These are phyloP conservation scores for Andrena bicolor DNA, from an alignment of 2,888 invertebrate species.

Conservation along the genomic window DNA sequence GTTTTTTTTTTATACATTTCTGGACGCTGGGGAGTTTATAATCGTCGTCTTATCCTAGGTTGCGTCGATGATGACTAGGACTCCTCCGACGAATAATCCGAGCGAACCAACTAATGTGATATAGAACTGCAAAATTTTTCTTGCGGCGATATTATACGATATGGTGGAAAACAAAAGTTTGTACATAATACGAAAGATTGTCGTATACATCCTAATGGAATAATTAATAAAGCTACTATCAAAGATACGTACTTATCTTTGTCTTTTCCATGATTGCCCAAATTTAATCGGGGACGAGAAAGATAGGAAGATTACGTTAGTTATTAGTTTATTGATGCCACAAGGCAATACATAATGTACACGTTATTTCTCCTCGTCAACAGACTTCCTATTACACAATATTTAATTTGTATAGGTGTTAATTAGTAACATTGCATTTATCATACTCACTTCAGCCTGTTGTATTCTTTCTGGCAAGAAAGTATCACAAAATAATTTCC, in stretches of 20 bases:
- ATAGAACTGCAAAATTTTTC: conserved; percentile 63
- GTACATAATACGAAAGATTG: conserved; percentile 64
- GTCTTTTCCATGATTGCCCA: background rate
- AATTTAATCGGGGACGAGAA: background rate
- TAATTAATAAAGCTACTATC: conserved; percentile 53
- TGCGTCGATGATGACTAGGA: conserved; percentile 81
- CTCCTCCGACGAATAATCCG: conserved; percentile 78
- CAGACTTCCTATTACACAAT: conserved; percentile 84
- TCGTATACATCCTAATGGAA: conserved; percentile 51
- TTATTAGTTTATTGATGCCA: conserved; percentile 84
- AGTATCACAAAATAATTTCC: conserved; percentile 85
- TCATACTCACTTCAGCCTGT: conserved; percentile 81
- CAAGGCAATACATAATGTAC: conserved; percentile 84
- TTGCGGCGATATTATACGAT: conserved; percentile 17
- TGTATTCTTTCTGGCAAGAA: conserved; percentile 85
- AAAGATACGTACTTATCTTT: background rate
- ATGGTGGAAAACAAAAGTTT: conserved; percentile 44
- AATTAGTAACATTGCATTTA: conserved; percentile 83
- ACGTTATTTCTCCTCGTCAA: conserved; percentile 83
- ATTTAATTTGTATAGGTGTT: conserved; percentile 81
- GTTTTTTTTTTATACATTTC: background rate
- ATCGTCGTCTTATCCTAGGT: conserved; percentile 71
- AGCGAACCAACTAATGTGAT: conserved; percentile 79
- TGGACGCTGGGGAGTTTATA: background rate
- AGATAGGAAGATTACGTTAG: conserved; percentile 72